A percentile compares a stretch with the other conserved stretches of the same genome.
These are phyloP conservation scores for Sesamia nonagrioides DNA, from an alignment of 1,140 invertebrate species.

Conservation along the genomic window DNA sequence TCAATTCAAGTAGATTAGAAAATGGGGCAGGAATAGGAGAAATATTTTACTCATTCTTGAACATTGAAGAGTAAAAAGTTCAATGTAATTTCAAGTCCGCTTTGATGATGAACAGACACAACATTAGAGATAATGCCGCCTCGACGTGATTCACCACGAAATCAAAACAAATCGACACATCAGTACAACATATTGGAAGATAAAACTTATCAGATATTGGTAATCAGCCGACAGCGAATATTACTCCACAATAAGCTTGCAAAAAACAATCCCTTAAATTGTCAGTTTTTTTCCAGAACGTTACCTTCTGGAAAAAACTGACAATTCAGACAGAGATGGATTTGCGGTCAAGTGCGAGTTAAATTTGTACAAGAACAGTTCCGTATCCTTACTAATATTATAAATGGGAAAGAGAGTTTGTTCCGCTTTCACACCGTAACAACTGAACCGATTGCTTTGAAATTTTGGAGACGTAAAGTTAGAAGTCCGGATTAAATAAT, in stretches of 20 bases:
- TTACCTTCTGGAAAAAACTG: not conserved
- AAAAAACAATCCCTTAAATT: not conserved
- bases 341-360: not conserved
- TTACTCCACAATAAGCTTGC: slow-evolving; percentile 8
- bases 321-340: not conserved
- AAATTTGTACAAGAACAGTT: not conserved
- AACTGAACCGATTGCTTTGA: no score
- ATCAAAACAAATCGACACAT: slow-evolving; percentile 20
- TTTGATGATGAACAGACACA: slow-evolving; percentile 5
- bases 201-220: slow-evolving; percentile 34
- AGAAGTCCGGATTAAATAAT: no score
- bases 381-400: no score
- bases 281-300: not conserved
- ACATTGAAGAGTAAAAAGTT: not conserved
- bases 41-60: not conserved
- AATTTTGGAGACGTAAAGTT: no score
- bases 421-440: no score
- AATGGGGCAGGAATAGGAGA: no score
- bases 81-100: not conserved
- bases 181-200: slow-evolving; percentile 2
- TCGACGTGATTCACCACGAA: slow-evolving; percentile 1
- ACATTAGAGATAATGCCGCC: not conserved
- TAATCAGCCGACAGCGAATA: slow-evolving; percentile 29
- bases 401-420: no score
- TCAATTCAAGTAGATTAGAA: no score